Conservation (phyloP, 2,888 invertebrate species). For the Apotomis turbidana region DNA sequence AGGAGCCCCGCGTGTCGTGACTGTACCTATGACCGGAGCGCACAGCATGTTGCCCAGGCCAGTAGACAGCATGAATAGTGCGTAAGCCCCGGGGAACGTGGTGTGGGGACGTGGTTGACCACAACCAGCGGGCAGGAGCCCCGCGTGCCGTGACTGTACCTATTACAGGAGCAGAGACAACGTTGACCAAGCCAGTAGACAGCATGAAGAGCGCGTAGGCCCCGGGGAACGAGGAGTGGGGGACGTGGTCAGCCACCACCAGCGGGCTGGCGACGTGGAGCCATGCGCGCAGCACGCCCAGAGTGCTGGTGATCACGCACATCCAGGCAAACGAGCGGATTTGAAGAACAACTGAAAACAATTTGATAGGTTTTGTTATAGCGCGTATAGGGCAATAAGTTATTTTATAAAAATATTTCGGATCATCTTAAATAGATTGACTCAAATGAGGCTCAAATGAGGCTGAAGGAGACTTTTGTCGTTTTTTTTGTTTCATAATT, state of each 20-base stretch:
- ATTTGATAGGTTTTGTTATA: too few relatives aligned
- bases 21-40: slow-evolving; percentile 86
- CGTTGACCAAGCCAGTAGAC: slow-evolving; percentile 86
- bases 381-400: background rate
- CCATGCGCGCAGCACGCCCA: slow-evolving; percentile 88
- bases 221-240: slow-evolving; percentile 86
- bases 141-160: slow-evolving; percentile 65
- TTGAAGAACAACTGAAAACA: slow-evolving; percentile 62
- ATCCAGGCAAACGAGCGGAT: slow-evolving; percentile 63
- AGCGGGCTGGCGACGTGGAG: slow-evolving; percentile 87
- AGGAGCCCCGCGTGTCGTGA: too few relatives aligned
- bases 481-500: too few relatives aligned
- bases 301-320: slow-evolving; percentile 63
- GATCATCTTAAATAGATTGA: too few relatives aligned
- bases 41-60: slow-evolving; percentile 86
- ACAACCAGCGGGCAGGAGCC: too few relatives aligned
- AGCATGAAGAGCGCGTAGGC: slow-evolving; percentile 89
- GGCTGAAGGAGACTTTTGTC: too few relatives aligned
- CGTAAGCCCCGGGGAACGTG: slow-evolving; percentile 89
- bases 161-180: slow-evolving; percentile 85
- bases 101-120: slow-evolving; percentile 81
- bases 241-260: slow-evolving; percentile 87
- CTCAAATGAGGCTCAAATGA: too few relatives aligned
- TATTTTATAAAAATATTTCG: too few relatives aligned
- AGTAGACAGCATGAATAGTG: slow-evolving; percentile 87